phyloP scores from a whole-genome alignment of 2,888 invertebrate species.

The Alcis repandata region DNA sequence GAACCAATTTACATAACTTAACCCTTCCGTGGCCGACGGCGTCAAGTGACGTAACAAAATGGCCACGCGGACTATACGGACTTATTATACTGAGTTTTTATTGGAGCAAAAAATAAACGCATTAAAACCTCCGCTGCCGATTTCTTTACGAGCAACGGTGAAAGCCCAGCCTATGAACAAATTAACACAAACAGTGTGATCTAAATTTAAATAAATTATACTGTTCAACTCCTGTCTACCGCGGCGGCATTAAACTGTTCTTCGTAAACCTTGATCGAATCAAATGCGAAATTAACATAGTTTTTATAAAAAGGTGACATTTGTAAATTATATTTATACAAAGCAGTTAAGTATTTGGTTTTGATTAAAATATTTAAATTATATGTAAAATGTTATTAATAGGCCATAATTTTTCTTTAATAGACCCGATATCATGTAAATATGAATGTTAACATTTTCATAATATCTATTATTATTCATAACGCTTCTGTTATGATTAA shows the following conservation, averaged over 20 bases:
- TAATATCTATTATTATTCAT: slow-evolving; percentile 28
- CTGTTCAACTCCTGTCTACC: background rate
- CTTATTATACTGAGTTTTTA: slow-evolving; percentile 61
- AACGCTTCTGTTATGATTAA: slow-evolving; percentile 32
- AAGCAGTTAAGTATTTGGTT: slow-evolving; percentile 20
- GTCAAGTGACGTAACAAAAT: slow-evolving; percentile 59
- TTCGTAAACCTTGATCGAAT: background rate
- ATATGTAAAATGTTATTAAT: slow-evolving; percentile 33
- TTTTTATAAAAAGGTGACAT: slow-evolving; percentile 28
- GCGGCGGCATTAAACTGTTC: background rate
- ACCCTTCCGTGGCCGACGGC: slow-evolving; percentile 66
- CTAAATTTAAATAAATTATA: slow-evolving; percentile 28
- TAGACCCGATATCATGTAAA: slow-evolving; percentile 28
- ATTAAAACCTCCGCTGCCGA: slow-evolving; percentile 63
- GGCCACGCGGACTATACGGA: slow-evolving; percentile 36
- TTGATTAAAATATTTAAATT: slow-evolving; percentile 37
- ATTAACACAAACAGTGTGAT: slow-evolving; percentile 46
- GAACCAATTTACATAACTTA: slow-evolving; percentile 82
- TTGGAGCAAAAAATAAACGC: slow-evolving; percentile 76
- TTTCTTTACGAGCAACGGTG: slow-evolving; percentile 47
- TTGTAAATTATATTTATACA: slow-evolving; percentile 24
- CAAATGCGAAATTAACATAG: slow-evolving; percentile 28
- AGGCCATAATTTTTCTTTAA: slow-evolving; percentile 34
- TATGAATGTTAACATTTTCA: slow-evolving; percentile 30
- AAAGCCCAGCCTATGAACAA: slow-evolving; percentile 41